Conservation (phyloP, 2,113 vertebrate genomes). For the Tauraco erythrolophus region DNA sequence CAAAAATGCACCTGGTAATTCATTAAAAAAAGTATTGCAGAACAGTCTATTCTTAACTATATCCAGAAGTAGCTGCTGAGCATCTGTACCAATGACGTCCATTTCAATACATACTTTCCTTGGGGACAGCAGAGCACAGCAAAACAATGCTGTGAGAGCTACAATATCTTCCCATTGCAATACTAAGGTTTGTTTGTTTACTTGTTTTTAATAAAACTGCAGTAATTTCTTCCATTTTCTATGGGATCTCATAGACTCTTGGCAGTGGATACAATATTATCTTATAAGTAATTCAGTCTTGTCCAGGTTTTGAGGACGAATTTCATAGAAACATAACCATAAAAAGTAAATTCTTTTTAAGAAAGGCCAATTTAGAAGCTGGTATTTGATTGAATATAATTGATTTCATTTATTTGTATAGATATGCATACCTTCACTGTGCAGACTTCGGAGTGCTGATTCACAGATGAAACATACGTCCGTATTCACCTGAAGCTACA, state of each 20-base stretch:
- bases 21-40: neutral
- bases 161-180: constrained; percentile 9
- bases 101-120: neutral
- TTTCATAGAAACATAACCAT: neutral
- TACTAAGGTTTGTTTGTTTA: neutral
- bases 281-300: neutral
- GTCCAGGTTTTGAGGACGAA: neutral
- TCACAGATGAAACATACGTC: neutral
- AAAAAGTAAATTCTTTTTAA: neutral
- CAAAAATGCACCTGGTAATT: neutral
- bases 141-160: constrained; percentile 28
- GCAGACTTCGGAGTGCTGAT: neutral
- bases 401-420: neutral
- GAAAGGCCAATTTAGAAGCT: neutral
- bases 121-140: neutral
- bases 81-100: constrained; percentile 30
- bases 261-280: neutral
- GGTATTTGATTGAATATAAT: neutral
- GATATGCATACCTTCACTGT: neutral
- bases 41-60: neutral
- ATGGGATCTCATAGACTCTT: neutral
- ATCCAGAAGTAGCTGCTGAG: constrained; percentile 16
- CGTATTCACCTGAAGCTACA: neutral
- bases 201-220: constrained; percentile 34
- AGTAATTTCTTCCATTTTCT: constrained; percentile 21